Percentiles rank a stretch among this genome's conserved stretches.
Evolutionary conservation across 2,888 invertebrate genomes (phyloP).

Genomic region (Muschampia plurimacula): DNA sequence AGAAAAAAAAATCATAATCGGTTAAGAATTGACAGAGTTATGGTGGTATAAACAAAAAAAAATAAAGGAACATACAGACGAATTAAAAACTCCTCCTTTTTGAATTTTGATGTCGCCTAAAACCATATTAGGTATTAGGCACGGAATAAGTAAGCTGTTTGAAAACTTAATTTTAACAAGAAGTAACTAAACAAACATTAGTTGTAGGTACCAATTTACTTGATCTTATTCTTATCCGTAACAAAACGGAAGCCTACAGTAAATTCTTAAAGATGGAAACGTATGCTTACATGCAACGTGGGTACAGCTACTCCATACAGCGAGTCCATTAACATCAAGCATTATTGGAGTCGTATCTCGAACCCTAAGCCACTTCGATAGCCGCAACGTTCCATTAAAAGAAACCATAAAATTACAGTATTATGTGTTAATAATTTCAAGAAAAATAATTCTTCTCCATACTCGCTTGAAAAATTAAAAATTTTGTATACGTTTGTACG

Average conservation of each 20-base stretch:
- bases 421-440: conserved; percentile 85
- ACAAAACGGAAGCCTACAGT: conserved; percentile 1
- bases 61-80: no score
- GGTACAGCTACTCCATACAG: conserved; percentile 51
- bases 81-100: no score
- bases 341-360: conserved; percentile 76
- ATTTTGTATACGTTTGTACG: conserved; percentile 57
- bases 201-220: background rate
- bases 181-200: no score
- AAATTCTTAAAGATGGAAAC: conserved; percentile 5
- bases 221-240: background rate
- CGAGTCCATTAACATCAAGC: conserved; percentile 76
- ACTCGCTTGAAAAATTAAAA: conserved; percentile 70
- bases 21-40: no score
- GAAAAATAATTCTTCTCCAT: conserved; percentile 66
- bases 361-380: conserved; percentile 70
- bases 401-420: conserved; percentile 83
- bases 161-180: background rate
- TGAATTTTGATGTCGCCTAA: no score
- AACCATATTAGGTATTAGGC: no score
- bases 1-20: no score
- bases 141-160: no score
- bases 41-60: no score
- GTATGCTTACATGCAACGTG: conserved; percentile 15
- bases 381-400: conserved; percentile 81